Percentiles rank a stretch among this genome's conserved stretches.
phyloP scores from a whole-genome alignment of 2,888 invertebrate species.

The Cheilosia impressa region DNA sequence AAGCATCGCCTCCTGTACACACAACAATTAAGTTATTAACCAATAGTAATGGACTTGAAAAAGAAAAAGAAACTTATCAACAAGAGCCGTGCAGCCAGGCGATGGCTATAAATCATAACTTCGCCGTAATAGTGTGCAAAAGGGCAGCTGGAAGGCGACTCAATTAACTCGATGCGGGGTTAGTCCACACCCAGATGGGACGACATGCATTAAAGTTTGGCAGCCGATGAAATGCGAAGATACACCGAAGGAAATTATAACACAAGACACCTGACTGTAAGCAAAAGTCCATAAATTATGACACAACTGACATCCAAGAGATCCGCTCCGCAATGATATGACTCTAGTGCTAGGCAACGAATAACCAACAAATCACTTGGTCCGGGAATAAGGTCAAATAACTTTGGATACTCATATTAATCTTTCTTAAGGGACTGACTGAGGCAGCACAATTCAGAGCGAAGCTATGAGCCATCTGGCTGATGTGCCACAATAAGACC shows the following conservation, averaged over 20 bases:
- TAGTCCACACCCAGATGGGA: slow-evolving; percentile 29
- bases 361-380: slow-evolving; percentile 56
- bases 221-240: slow-evolving; percentile 31
- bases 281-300: slow-evolving; percentile 42
- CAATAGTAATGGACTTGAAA: slow-evolving; percentile 45
- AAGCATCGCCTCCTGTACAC: slow-evolving; percentile 29
- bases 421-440: slow-evolving; percentile 60
- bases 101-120: slow-evolving; percentile 58
- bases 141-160: slow-evolving; percentile 34
- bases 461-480: slow-evolving; percentile 2
- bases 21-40: slow-evolving; percentile 70
- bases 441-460: background rate
- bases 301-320: slow-evolving; percentile 40
- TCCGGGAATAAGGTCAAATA: slow-evolving; percentile 50
- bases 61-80: slow-evolving; percentile 24
- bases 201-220: background rate
- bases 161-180: slow-evolving; percentile 28
- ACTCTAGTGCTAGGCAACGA: slow-evolving; percentile 32
- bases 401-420: slow-evolving; percentile 53
- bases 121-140: background rate
- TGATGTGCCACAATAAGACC: slow-evolving; percentile 23
- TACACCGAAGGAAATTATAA: background rate
- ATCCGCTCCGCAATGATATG: slow-evolving; percentile 38
- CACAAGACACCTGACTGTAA: background rate
- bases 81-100: background rate